Conservation (phyloP, 1,140 invertebrate genomes). For the Neodiprion pinetum region DNA sequence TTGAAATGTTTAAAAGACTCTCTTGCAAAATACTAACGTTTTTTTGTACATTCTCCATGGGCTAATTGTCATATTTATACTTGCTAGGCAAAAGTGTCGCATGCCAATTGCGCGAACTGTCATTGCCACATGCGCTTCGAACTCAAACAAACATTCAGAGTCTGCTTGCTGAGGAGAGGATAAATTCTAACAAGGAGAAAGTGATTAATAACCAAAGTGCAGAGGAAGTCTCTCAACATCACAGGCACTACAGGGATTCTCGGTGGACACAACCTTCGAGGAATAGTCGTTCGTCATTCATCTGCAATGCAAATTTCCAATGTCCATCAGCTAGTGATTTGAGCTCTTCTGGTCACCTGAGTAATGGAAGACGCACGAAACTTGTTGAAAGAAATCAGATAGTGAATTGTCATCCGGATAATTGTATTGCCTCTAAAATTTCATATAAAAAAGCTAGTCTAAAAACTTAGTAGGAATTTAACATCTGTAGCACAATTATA, state of each 20-base stretch:
- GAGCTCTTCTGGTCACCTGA: not conserved
- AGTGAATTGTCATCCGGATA: too few relatives aligned
- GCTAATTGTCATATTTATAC: too few relatives aligned
- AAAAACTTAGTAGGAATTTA: too few relatives aligned
- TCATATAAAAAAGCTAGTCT: too few relatives aligned
- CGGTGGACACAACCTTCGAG: not conserved
- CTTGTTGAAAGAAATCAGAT: too few relatives aligned
- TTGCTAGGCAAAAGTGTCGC: not conserved
- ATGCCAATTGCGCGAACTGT: not conserved
- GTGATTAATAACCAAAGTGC: not conserved
- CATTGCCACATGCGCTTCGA: not conserved
- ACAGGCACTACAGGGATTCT: not conserved
- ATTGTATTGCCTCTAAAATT: too few relatives aligned
- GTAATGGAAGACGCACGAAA: too few relatives aligned
- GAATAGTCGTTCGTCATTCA: not conserved
- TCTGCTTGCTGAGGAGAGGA: not conserved
- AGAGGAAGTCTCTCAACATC: not conserved
- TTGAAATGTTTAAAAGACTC: too few relatives aligned
- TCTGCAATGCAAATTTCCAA: not conserved
- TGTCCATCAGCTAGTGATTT: not conserved
- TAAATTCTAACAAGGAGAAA: not conserved
- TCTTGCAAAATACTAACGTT: too few relatives aligned
- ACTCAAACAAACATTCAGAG: not conserved
- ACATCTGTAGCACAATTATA: too few relatives aligned
- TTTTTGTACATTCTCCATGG: too few relatives aligned